Conservation (phyloP, 2,113 vertebrate genomes). For the Xenotilapia caudafasciata region DNA sequence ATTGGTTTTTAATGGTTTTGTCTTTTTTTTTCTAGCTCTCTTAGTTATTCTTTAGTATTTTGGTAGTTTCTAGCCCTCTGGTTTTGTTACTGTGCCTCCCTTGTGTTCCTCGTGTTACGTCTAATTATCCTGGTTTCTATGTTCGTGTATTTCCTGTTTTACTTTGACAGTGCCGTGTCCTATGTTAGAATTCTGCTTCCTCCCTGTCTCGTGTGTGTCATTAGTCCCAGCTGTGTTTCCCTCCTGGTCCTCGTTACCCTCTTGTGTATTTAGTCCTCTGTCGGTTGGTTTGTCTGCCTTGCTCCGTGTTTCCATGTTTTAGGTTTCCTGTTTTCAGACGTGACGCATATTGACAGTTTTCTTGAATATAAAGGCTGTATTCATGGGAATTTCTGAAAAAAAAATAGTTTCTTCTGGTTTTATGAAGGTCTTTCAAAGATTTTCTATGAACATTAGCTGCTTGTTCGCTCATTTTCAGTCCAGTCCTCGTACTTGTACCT, state of each 20-base stretch:
- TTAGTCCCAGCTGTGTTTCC: fast-evolving
- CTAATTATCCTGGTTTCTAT: background rate
- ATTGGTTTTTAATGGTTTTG: background rate
- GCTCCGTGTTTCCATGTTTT: background rate
- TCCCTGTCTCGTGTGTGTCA: background rate
- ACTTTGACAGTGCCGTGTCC: background rate
- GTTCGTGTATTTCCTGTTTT: background rate
- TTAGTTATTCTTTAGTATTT: background rate
- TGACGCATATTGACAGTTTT: background rate
- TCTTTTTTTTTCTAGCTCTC: background rate
- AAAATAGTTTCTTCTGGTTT: background rate
- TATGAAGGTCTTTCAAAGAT: background rate
- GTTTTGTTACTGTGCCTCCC: background rate
- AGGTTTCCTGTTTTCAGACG: background rate
- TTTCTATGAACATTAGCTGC: background rate
- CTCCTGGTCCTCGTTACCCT: background rate
- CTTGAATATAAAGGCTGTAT: background rate
- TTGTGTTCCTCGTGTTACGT: background rate
- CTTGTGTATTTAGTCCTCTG: background rate
- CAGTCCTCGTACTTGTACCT: background rate
- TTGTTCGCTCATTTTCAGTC: background rate
- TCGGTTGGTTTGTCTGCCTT: background rate
- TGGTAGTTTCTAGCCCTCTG: background rate
- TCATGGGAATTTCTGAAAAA: background rate
- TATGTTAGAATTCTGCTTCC: background rate